Evolutionary conservation across 2,888 invertebrate genomes (phyloP).

Genomic region (Vanessa cardui): DNA sequence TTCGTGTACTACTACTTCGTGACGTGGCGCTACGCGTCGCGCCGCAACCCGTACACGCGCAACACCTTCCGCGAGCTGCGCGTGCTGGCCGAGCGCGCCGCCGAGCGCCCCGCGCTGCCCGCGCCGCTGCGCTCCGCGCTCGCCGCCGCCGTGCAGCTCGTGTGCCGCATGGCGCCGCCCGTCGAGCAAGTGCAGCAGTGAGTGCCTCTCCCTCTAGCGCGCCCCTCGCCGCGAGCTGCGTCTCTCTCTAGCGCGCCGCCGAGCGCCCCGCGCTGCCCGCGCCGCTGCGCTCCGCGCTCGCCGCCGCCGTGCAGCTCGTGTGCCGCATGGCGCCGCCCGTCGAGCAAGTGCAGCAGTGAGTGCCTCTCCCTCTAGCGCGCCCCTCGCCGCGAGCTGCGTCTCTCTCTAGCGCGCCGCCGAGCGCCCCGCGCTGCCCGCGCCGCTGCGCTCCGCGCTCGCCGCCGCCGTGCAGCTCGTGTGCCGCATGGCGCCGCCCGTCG

Average conservation of each 20-base stretch:
- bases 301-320: conserved; percentile 86
- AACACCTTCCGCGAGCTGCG: conserved; percentile 95
- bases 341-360: conserved; percentile 59
- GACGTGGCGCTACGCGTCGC: conserved; percentile 93
- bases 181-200: conserved; percentile 60
- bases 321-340: conserved; percentile 89
- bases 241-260: conserved; percentile 86
- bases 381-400: conserved; percentile 90
- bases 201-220: conserved; percentile 34
- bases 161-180: conserved; percentile 90
- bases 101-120: conserved; percentile 88
- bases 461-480: conserved; percentile 87
- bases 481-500: conserved; percentile 88
- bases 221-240: conserved; percentile 91
- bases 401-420: conserved; percentile 86
- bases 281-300: conserved; percentile 83
- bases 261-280: conserved; percentile 87
- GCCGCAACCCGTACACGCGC: conserved; percentile 97
- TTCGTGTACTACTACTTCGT: conserved; percentile 99
- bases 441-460: conserved; percentile 83
- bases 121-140: conserved; percentile 83
- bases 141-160: conserved; percentile 85
- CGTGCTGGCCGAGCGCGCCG: conserved; percentile 86
- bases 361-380: conserved; percentile 46
- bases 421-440: conserved; percentile 86